Evolutionary conservation across 2,797 vertebrate genomes (phyloP), one percentile per base, ranked within the genome.

Genomic region (Bovichtus variegatus): DNA sequence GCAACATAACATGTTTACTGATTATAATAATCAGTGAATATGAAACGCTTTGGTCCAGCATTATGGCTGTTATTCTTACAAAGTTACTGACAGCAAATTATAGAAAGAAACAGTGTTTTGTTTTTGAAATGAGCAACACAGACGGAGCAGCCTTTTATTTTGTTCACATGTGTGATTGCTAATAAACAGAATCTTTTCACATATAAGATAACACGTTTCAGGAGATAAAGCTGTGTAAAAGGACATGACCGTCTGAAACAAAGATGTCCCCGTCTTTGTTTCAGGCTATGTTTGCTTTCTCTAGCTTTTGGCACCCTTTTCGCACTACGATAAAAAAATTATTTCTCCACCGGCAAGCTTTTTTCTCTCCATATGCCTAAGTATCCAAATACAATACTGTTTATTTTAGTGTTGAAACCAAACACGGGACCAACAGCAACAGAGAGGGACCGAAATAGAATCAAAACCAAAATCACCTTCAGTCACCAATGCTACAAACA

Each of bases 391-490:
- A 66, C 46, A 74, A 64, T 66, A 9, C 6, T 31, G 57, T 77
- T 81, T 84, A 74, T 87, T 83, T 76, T 65, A 47, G 62, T 18
- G 54, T 41, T 43, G 38, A 70, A 81, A 78, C 31, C 60, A 59
- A 82, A 82, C 59, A 40, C 21, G 5, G 49, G 27, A 72, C 19
- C 66, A 66, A 62, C 40, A 80, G 62, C 71, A 63, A 68, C 74
- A 72, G 41, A 77, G 34, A 55, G 18, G n/a, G 25, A 80, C 68
- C 71, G 67, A 86, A 82, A 83, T 67, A 81, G 71, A 40, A 83
- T 89, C 68, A 84, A 82, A 90, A 83, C 53, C 53, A 61, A 73
- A 86, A 77, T 85, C 81, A 86, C 71, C 75, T 76, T 81, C 73
- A 73, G 72, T 80, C 50, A 73, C 60, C 21, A 61, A 3, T 70